Conservation (phyloP, 53 echinoderm and acorn worm genomes). For the Echinarachnius parma region DNA sequence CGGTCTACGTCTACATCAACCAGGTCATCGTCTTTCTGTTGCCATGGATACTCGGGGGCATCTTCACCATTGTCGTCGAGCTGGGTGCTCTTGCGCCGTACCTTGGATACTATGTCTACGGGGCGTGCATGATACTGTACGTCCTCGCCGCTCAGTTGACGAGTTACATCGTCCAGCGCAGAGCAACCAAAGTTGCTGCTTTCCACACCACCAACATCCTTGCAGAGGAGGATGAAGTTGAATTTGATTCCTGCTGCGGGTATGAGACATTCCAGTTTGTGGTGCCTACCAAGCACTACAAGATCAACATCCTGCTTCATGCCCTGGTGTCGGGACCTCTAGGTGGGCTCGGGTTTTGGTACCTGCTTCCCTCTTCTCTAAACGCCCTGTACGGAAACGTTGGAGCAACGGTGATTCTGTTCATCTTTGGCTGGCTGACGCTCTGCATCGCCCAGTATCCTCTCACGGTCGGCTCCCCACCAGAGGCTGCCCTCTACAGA, state of each 20-base stretch:
- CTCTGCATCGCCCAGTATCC: conserved; percentile 92
- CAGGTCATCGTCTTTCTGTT: conserved; percentile 71
- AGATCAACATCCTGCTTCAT: conserved; percentile 79
- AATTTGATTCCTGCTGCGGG: conserved; percentile 79
- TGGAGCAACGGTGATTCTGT: conserved; percentile 71
- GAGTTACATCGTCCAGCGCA: conserved; percentile 60
- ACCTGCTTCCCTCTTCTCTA: conserved; percentile 69
- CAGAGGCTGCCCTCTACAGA: conserved; percentile 75
- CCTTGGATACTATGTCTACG: conserved; percentile 44
- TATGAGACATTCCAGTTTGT: conserved; percentile 70
- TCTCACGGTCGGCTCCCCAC: conserved; percentile 65
- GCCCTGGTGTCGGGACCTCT: conserved; percentile 57
- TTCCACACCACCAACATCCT: conserved; percentile 49
- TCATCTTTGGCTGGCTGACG: conserved; percentile 70
- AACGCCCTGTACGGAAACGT: conserved; percentile 59
- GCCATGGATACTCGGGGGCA: conserved; percentile 77
- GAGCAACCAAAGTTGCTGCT: conserved; percentile 38
- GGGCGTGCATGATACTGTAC: conserved; percentile 54
- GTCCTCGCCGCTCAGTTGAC: conserved; percentile 64
- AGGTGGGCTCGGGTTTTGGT: conserved; percentile 74
- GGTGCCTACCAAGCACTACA: conserved; percentile 77
- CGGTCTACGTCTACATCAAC: conserved; percentile 74
- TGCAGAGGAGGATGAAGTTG: conserved; percentile 90
- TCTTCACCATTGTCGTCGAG: conserved; percentile 71
- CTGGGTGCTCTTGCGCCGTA: conserved; percentile 20